Percentiles rank a stretch among this genome's conserved stretches.
phyloP scores from a whole-genome alignment of 2,888 invertebrate species.

The Salticus scenicus region DNA sequence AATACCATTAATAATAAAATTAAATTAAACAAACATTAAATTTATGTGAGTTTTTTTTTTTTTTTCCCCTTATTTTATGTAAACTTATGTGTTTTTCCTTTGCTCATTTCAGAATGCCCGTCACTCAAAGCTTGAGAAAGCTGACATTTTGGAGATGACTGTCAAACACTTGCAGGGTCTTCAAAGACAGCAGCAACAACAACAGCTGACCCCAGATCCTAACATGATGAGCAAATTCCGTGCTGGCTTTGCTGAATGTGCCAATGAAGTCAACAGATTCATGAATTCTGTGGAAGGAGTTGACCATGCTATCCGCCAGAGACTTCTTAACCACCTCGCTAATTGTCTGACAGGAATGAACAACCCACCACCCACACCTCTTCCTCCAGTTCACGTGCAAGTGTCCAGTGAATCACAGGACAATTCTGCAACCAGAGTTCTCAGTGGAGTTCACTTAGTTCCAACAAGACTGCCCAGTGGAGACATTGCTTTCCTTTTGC shows the following conservation, averaged over 20 bases:
- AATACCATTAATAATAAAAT: no score
- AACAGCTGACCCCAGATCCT: constrained; percentile 86
- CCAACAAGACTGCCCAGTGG: constrained; percentile 84
- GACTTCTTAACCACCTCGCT: constrained; percentile 86
- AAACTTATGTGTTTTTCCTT: no score
- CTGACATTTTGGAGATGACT: constrained; percentile 97
- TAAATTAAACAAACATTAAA: no score
- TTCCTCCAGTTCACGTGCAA: constrained; percentile 67
- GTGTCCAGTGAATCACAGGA: constrained; percentile 18
- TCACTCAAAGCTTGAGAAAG: constrained; percentile 96
- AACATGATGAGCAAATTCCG: constrained; percentile 88
- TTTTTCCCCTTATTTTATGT: no score
- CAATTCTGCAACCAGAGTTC: constrained; percentile 76
- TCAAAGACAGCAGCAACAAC: constrained; percentile 82
- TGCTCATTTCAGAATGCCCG: constrained; percentile 78
- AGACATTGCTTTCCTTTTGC: constrained; percentile 86
- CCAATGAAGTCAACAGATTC: constrained; percentile 88
- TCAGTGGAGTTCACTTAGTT: constrained; percentile 83
- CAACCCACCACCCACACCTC: constrained; percentile 74
- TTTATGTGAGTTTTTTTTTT: not conserved
- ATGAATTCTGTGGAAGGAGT: constrained; percentile 75
- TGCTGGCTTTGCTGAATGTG: constrained; percentile 91
- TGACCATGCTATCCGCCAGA: constrained; percentile 83
- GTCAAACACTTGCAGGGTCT: constrained; percentile 93
- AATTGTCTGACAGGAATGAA: constrained; percentile 79